These are phyloP conservation scores for Cavia porcellus DNA, from an alignment of 2,113 vertebrate species.

Conservation along the genomic window DNA sequence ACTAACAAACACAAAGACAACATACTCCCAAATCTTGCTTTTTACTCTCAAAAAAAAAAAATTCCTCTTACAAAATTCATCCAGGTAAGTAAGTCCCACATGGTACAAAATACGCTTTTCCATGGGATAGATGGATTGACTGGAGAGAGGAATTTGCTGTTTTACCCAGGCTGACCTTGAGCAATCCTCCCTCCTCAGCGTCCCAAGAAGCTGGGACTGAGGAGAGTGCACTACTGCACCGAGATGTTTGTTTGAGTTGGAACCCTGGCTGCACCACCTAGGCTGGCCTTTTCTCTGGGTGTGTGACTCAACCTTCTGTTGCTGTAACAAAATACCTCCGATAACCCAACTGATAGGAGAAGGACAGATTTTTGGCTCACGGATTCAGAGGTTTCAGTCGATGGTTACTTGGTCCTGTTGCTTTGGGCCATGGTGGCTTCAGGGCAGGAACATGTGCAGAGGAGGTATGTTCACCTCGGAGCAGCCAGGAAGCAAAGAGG, in stretches of 20 bases:
- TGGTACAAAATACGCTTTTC: conserved; percentile 28
- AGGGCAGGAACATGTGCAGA: background rate
- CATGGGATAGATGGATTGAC: background rate
- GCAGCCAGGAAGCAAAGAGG: background rate
- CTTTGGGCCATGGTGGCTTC: background rate
- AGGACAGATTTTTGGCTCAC: background rate
- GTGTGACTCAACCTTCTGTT: background rate
- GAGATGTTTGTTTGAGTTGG: background rate
- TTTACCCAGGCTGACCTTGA: background rate
- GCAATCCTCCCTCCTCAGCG: background rate
- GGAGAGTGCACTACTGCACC: background rate
- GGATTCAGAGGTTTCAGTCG: background rate
- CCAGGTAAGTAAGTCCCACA: background rate
- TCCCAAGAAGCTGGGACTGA: background rate
- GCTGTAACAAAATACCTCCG: background rate
- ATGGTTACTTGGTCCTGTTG: background rate
- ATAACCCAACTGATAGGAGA: background rate
- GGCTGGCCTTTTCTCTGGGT: too few species aligned
- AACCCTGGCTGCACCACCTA: background rate
- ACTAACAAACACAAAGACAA: background rate
- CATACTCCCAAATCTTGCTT: background rate
- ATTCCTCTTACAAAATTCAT: conserved; percentile 28
- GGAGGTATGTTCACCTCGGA: background rate
- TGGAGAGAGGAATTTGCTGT: background rate
- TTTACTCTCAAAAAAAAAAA: conserved; percentile 10